Evolutionary conservation across 2,797 vertebrate genomes (phyloP).

Genomic region (Tokudaia tokunoshimensis): DNA sequence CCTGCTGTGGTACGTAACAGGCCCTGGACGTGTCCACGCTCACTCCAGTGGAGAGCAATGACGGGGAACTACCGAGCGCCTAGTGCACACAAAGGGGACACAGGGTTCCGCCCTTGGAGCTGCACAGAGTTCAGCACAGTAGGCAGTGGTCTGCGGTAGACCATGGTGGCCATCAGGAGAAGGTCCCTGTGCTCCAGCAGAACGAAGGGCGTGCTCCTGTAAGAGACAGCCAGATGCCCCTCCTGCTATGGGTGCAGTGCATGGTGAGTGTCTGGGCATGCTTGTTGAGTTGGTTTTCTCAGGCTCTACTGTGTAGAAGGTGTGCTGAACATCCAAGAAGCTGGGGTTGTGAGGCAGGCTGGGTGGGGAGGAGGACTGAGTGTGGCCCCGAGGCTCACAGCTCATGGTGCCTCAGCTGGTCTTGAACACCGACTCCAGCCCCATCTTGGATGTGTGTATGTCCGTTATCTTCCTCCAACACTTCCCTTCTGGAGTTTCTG

Average conservation of each 20-base stretch:
- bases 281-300: neutral
- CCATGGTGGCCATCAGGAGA: neutral
- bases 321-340: neutral
- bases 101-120: neutral
- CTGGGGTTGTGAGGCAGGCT: neutral
- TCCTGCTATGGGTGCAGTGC: neutral
- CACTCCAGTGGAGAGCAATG: neutral
- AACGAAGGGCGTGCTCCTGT: neutral
- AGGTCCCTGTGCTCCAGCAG: too few relatives aligned
- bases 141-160: neutral
- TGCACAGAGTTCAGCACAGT: neutral
- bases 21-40: neutral
- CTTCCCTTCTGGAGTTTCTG: neutral
- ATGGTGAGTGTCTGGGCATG: neutral
- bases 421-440: neutral
- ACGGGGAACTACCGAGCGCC: neutral
- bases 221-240: neutral
- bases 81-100: neutral
- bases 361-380: neutral
- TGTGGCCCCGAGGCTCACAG: neutral
- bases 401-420: neutral
- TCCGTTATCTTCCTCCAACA: neutral
- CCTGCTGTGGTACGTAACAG: neutral
- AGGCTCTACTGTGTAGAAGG: neutral
- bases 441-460: neutral